Percentiles rank a stretch among this genome's conserved stretches.
These are phyloP conservation scores for Drosophila mettleri DNA, from an alignment of 2,888 invertebrate species.

Conservation along the genomic window DNA sequence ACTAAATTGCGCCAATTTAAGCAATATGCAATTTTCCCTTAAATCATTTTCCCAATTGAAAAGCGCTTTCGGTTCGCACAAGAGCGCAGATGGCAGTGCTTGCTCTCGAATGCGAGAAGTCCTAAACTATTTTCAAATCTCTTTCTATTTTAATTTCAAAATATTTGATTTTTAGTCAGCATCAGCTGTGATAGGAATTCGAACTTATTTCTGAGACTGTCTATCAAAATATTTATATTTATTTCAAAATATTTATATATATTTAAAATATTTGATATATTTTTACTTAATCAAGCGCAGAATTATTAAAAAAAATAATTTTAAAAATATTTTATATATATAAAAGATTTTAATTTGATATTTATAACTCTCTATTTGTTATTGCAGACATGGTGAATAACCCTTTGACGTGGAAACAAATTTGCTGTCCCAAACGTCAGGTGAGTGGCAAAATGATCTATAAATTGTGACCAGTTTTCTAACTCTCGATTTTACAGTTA, in stretches of 20 bases:
- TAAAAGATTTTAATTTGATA: neutral
- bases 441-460: conserved; percentile 56
- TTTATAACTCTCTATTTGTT: neutral
- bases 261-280: neutral
- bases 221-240: too few relatives aligned
- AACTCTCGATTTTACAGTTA: conserved; percentile 65
- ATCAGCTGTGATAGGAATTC: too few relatives aligned
- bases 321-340: neutral
- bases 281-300: too few relatives aligned
- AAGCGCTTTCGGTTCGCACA: conserved; percentile 12
- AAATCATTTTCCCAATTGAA: conserved; percentile 63
- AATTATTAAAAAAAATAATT: too few relatives aligned
- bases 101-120: conserved; percentile 1
- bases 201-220: too few relatives aligned
- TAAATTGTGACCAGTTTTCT: neutral
- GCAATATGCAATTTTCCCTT: conserved; percentile 34
- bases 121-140: neutral
- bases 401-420: conserved; percentile 79
- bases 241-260: too few relatives aligned
- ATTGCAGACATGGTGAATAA: conserved; percentile 84
- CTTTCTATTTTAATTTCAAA: neutral
- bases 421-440: conserved; percentile 84
- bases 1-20: conserved; percentile 45
- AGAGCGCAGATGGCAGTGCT: conserved; percentile 9
- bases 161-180: neutral